These are phyloP conservation scores for Ylistrum balloti DNA, from an alignment of 1,140 invertebrate genomes.

Conservation along the genomic window DNA sequence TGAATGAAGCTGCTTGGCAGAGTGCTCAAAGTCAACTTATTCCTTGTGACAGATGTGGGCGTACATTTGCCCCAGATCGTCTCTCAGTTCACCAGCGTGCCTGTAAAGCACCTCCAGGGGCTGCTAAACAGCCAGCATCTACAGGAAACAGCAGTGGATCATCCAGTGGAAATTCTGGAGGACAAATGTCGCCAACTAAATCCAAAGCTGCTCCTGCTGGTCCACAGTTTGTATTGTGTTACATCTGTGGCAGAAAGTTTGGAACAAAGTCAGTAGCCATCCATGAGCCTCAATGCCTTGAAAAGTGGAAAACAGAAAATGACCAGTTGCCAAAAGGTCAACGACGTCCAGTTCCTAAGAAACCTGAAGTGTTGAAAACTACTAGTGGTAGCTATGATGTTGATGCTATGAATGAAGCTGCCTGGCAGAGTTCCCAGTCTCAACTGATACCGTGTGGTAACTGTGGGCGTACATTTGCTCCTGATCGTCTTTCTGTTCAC, in stretches of 20 bases:
- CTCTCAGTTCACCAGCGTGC: slow-evolving; percentile 86
- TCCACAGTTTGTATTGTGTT: slow-evolving; percentile 81
- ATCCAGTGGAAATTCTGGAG: slow-evolving; percentile 20
- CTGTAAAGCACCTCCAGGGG: slow-evolving; percentile 83
- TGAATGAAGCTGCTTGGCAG: slow-evolving; percentile 80
- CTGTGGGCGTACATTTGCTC: slow-evolving; percentile 88
- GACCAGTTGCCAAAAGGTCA: slow-evolving; percentile 86
- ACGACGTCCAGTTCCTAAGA: slow-evolving; percentile 85
- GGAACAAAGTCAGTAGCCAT: slow-evolving; percentile 86
- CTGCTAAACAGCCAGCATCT: slow-evolving; percentile 29
- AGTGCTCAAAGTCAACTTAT: slow-evolving; percentile 84
- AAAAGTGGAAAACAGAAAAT: slow-evolving; percentile 89
- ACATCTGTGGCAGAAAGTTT: slow-evolving; percentile 78
- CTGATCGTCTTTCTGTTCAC: slow-evolving; percentile 88
- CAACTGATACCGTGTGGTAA: slow-evolving; percentile 86
- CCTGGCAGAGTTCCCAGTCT: slow-evolving; percentile 83
- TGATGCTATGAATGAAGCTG: slow-evolving; percentile 80
- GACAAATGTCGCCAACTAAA: neutral
- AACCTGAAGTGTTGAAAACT: slow-evolving; percentile 83
- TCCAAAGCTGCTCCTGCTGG: slow-evolving; percentile 59
- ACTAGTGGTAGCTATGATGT: slow-evolving; percentile 74
- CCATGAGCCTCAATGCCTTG: slow-evolving; percentile 90
- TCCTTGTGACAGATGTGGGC: slow-evolving; percentile 87
- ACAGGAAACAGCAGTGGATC: slow-evolving; percentile 12
- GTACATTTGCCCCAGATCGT: slow-evolving; percentile 88